Conservation (phyloP, 2,888 invertebrate species). For the Phorcus lineatus region DNA sequence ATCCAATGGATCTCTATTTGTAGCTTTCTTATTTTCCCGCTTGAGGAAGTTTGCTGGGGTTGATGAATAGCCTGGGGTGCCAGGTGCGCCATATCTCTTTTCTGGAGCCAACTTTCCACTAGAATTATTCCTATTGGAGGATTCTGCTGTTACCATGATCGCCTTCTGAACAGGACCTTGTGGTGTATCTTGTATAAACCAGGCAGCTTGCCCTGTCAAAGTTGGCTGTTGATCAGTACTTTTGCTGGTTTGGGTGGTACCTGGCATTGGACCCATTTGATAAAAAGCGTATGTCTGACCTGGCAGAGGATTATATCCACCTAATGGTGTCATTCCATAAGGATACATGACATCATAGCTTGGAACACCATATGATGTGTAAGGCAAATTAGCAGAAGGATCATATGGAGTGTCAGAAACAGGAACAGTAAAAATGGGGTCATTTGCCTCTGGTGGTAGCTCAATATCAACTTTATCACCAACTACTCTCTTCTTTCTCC, state of each 20-base stretch:
- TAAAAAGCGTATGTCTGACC: conserved; percentile 49
- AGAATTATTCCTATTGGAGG: conserved; percentile 1
- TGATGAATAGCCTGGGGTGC: conserved; percentile 53
- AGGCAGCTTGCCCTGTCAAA: conserved; percentile 57
- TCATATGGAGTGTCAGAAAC: conserved; percentile 45
- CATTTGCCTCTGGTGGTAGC: conserved; percentile 62
- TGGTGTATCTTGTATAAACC: conserved; percentile 59
- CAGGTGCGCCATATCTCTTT: conserved; percentile 33
- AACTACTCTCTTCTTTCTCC: background rate
- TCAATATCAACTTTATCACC: conserved; percentile 16
- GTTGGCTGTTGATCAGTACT: conserved; percentile 33
- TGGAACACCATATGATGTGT: conserved; percentile 20
- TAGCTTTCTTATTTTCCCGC: conserved; percentile 26
- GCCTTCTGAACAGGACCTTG: conserved; percentile 53
- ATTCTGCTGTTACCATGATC: conserved; percentile 50
- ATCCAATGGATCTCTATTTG: conserved; percentile 33
- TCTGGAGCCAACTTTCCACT: background rate
- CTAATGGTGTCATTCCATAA: conserved; percentile 49
- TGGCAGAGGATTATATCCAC: conserved; percentile 34
- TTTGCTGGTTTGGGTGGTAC: conserved; percentile 32
- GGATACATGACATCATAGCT: conserved; percentile 27
- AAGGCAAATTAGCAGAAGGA: conserved; percentile 31
- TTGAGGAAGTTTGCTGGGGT: conserved; percentile 44
- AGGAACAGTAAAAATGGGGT: conserved; percentile 60
- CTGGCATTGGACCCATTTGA: conserved; percentile 41